Percentiles rank a stretch among this genome's conserved stretches.
phyloP scores from a whole-genome alignment of 1,140 invertebrate species.

The Sesamia nonagrioides region DNA sequence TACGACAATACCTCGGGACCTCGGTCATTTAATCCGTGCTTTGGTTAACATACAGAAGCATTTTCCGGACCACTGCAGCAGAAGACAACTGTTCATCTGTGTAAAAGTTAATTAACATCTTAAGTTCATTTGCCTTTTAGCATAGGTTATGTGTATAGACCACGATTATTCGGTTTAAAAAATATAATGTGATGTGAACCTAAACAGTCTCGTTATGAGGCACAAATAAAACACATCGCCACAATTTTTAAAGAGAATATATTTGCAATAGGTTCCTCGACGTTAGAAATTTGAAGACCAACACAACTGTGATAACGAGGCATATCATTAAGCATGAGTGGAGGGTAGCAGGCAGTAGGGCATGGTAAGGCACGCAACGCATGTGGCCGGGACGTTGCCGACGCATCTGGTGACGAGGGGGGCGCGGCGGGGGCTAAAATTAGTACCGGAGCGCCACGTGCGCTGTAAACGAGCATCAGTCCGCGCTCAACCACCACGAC shows the following conservation, averaged over 20 bases:
- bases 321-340: constrained; percentile 74
- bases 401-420: constrained; percentile 82
- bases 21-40: background rate
- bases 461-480: constrained; percentile 76
- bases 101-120: too few species aligned
- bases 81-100: too few species aligned
- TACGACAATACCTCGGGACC: background rate
- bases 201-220: too few species aligned
- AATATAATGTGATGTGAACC: too few species aligned
- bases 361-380: constrained; percentile 73
- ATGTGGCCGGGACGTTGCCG: constrained; percentile 74
- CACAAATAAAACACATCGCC: too few species aligned
- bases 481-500: constrained; percentile 77
- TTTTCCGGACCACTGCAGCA: too few species aligned
- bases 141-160: too few species aligned
- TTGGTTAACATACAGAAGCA: background rate
- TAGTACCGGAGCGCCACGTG: constrained; percentile 84
- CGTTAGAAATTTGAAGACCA: constrained; percentile 17
- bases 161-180: too few species aligned
- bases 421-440: constrained; percentile 83
- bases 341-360: constrained; percentile 72
- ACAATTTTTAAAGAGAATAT: too few species aligned
- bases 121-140: too few species aligned
- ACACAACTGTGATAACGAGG: constrained; percentile 72
- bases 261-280: constrained; percentile 6